phyloP scores from a whole-genome alignment of 2,888 invertebrate genomes.

The Mycogona germanica region DNA sequence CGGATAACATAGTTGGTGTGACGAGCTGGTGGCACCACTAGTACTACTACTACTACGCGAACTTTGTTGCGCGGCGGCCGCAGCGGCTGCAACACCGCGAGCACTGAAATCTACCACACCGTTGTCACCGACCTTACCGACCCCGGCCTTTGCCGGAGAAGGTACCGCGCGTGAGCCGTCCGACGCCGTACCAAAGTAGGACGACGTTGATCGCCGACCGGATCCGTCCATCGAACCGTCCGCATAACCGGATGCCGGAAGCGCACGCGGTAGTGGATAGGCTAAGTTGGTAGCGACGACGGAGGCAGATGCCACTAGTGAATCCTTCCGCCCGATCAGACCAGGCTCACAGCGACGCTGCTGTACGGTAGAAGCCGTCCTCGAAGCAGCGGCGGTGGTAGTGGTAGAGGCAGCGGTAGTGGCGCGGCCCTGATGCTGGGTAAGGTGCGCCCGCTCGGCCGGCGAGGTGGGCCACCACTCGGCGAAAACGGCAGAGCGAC shows the following conservation, averaged over 20 bases:
- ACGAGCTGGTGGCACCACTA: too few relatives aligned
- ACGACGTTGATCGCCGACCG: not conserved
- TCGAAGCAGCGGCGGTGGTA: not conserved
- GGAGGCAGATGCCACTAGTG: not conserved
- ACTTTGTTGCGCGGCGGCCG: too few relatives aligned
- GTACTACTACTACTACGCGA: too few relatives aligned
- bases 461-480: constrained; percentile 89
- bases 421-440: not conserved
- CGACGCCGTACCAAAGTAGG: not conserved
- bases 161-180: not conserved
- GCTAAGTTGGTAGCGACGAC: not conserved
- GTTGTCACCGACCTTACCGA: not conserved
- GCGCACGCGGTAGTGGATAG: not conserved
- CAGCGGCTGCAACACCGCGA: too few relatives aligned
- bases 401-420: not conserved
- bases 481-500: constrained; percentile 76
- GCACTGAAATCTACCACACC: not conserved
- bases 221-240: not conserved
- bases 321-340: not conserved
- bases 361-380: too few relatives aligned
- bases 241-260: not conserved
- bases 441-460: constrained; percentile 1
- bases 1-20: not conserved
- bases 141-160: not conserved
- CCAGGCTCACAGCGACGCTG: too few relatives aligned